Percentiles rank a stretch among this genome's conserved stretches.
Conservation (phyloP, 1,140 invertebrate genomes). For the Halesus radiatus region DNA sequence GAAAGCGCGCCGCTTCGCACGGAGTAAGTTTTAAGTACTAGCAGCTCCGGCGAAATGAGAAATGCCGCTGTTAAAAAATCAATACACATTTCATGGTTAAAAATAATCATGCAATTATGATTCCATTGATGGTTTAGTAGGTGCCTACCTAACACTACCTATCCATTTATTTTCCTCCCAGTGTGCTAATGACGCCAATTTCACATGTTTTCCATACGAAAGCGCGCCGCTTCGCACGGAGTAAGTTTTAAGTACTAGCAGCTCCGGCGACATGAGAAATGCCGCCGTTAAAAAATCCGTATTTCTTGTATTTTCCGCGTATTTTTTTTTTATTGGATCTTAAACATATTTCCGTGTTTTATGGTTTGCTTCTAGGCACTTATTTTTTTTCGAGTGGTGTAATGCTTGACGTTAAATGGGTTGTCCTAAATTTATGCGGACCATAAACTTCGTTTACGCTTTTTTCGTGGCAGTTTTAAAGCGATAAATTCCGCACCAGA, state of each 20-base stretch:
- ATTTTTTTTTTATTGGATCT: constrained; percentile 28
- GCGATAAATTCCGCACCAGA: constrained; percentile 11
- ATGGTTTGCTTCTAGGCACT: constrained; percentile 30
- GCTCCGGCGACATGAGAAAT: background rate
- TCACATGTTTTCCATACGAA: no score
- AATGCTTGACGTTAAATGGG: constrained; percentile 32
- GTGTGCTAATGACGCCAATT: no score
- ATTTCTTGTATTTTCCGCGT: background rate
- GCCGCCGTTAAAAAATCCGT: background rate
- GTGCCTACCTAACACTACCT: no score
- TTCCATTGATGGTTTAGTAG: no score
- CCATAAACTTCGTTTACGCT: constrained; percentile 33
- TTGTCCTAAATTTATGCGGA: constrained; percentile 35
- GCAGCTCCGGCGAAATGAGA: background rate
- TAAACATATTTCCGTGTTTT: constrained; percentile 29
- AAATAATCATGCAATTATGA: no score
- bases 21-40: background rate
- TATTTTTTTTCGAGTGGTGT: constrained; percentile 37
- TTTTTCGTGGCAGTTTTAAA: constrained; percentile 36
- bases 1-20: no score
- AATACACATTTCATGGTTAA: no score
- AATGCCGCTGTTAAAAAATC: background rate
- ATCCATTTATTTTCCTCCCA: no score
- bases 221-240: no score
- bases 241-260: background rate